These are phyloP conservation scores for Bufo gargarizans DNA, from an alignment of 2,113 vertebrate species.

Conservation along the genomic window DNA sequence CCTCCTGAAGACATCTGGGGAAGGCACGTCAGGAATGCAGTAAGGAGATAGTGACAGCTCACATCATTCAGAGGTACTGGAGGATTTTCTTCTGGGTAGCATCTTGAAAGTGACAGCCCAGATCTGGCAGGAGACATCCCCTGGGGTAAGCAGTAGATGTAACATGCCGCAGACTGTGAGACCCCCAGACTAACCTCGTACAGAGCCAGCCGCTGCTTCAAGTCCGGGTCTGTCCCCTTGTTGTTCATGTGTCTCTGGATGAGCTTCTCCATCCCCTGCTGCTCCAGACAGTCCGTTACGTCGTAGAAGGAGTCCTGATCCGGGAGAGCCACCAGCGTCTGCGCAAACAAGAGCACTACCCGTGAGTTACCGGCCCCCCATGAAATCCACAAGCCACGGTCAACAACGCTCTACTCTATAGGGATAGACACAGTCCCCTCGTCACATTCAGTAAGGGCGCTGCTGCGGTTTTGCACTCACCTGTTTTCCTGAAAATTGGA, in stretches of 20 bases:
- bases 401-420: conserved; percentile 11
- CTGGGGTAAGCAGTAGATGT: neutral
- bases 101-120: neutral
- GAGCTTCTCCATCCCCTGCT: conserved; percentile 87
- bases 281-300: conserved; percentile 88
- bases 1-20: neutral
- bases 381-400: neutral
- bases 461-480: neutral
- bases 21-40: conserved; percentile 1
- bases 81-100: neutral
- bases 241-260: conserved; percentile 80
- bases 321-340: conserved; percentile 87
- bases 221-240: conserved; percentile 77
- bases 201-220: conserved; percentile 82
- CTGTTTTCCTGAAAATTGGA: conserved; percentile 42
- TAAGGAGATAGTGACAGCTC: neutral
- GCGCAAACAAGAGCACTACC: conserved; percentile 39
- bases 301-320: conserved; percentile 98
- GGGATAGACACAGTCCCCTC: neutral
- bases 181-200: conserved; percentile 82
- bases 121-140: neutral
- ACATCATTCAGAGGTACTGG: neutral
- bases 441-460: neutral
- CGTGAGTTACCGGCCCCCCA: neutral
- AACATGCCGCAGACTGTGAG: neutral